Evolutionary conservation across 2,888 invertebrate genomes (phyloP).

Genomic region (Lysandra bellargus): DNA sequence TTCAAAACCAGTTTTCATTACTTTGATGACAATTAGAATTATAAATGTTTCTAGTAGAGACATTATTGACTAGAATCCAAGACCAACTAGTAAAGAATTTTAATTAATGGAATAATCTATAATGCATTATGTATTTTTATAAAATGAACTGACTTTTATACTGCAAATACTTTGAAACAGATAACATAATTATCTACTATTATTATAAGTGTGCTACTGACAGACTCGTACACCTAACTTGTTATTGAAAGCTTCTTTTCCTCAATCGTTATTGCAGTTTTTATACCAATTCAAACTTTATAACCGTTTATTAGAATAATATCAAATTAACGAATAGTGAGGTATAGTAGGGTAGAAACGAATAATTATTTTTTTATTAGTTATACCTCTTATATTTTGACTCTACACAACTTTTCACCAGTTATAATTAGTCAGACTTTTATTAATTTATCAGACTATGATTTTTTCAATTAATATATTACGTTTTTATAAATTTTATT

Average conservation of each 20-base stretch:
- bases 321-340: too few relatives aligned
- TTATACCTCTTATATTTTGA: too few relatives aligned
- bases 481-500: too few relatives aligned
- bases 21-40: not conserved
- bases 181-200: not conserved
- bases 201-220: not conserved
- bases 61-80: conserved; percentile 16
- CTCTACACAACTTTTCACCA: too few relatives aligned
- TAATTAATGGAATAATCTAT: conserved; percentile 5
- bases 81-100: conserved; percentile 18
- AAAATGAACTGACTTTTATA: not conserved
- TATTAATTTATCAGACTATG: too few relatives aligned
- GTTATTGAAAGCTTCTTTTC: conserved; percentile 6
- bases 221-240: not conserved
- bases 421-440: too few relatives aligned
- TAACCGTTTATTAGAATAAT: not conserved
- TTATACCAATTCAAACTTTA: not conserved
- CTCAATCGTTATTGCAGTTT: not conserved
- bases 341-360: too few relatives aligned
- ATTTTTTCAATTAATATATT: too few relatives aligned
- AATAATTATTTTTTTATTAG: too few relatives aligned
- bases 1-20: conserved; percentile 4
- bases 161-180: not conserved
- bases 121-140: not conserved
- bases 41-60: not conserved